Percentiles rank a stretch among this genome's conserved stretches.
Evolutionary conservation across 2,113 vertebrate species (phyloP).

Genomic region (Chlorodrepanis virens): DNA sequence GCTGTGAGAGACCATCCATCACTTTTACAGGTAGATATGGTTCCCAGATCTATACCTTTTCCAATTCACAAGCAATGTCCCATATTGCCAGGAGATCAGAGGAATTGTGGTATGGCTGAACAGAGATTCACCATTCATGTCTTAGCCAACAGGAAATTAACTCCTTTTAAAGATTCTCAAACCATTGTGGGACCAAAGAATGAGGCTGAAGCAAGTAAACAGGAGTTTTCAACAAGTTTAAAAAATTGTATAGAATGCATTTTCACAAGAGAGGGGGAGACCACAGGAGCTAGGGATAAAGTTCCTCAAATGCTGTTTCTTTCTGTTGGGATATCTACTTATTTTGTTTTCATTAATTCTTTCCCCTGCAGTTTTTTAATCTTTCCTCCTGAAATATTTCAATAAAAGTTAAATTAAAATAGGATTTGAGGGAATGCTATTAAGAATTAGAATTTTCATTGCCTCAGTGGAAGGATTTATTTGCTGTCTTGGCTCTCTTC

Average conservation of each 20-base stretch:
- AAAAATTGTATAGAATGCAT: neutral
- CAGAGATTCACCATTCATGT: neutral
- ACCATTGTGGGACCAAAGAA: neutral
- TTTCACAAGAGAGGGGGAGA: neutral
- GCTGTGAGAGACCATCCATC: neutral
- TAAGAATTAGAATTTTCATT: neutral
- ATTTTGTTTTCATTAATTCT: neutral
- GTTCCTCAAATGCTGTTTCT: neutral
- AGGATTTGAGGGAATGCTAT: neutral
- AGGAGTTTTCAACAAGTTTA: neutral
- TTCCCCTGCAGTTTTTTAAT: neutral
- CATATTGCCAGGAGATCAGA: neutral
- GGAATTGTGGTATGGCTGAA: neutral
- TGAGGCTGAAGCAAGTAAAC: neutral
- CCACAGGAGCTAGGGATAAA: neutral
- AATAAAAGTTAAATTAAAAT: conserved; percentile 20
- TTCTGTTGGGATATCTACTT: neutral
- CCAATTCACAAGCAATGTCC: neutral
- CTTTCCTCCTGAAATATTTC: neutral
- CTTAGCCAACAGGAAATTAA: neutral
- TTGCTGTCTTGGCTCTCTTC: neutral
- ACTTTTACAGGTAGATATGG: neutral
- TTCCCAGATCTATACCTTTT: neutral
- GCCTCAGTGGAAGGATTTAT: neutral
- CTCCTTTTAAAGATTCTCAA: neutral